phyloP scores from a whole-genome alignment of 2,888 invertebrate genomes.

The Allacma fusca region DNA sequence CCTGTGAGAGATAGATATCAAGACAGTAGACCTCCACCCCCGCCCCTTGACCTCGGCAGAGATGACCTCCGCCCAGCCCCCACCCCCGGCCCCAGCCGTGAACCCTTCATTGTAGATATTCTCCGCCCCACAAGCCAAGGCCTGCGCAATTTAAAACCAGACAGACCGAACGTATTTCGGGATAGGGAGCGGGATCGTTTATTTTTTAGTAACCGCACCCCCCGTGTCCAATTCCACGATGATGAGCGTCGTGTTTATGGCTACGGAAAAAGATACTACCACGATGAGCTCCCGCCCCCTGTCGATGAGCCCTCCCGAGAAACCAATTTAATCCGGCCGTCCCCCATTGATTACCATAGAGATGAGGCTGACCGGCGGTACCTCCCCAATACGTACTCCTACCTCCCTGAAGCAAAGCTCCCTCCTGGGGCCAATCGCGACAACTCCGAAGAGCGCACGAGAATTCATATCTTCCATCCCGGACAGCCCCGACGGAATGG shows the following conservation, averaged over 20 bases:
- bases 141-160: no score
- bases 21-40: neutral
- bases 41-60: neutral
- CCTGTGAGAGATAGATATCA: neutral
- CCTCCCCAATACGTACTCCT: neutral
- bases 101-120: conserved; percentile 22
- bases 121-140: conserved; percentile 16
- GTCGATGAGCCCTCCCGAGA: conserved; percentile 32
- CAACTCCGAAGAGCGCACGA: neutral
- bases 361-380: neutral
- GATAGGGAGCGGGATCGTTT: no score
- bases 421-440: conserved; percentile 27
- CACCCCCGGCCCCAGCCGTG: neutral
- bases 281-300: conserved; percentile 31
- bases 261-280: conserved; percentile 36
- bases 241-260: conserved; percentile 36
- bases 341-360: conserved; percentile 21
- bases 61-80: neutral
- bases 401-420: conserved; percentile 35
- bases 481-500: neutral
- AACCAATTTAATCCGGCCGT: conserved; percentile 35
- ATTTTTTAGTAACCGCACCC: neutral
- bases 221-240: conserved; percentile 29
- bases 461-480: conserved; percentile 41
- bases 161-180: no score